Conservation (phyloP, 2,113 vertebrate genomes). For the Anas platyrhynchos region DNA sequence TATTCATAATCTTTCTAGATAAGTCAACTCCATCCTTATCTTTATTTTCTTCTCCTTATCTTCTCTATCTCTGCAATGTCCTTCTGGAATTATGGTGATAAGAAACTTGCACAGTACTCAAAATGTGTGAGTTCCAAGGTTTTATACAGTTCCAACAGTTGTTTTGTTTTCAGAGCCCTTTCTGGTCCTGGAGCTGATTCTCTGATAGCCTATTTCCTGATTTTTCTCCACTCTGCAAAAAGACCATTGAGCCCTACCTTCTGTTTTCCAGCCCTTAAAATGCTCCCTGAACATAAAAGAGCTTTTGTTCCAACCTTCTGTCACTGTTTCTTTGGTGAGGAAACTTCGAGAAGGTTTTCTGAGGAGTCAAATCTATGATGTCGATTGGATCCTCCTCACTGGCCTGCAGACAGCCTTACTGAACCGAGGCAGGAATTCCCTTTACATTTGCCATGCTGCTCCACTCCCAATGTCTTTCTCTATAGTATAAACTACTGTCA, state of each 20-base stretch:
- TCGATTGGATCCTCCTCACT: neutral
- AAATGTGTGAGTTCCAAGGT: neutral
- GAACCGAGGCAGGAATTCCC: neutral
- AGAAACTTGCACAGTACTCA: neutral
- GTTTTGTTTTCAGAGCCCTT: neutral
- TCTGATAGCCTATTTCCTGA: neutral
- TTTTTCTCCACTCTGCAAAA: neutral
- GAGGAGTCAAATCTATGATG: neutral
- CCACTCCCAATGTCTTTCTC: neutral
- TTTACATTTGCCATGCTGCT: neutral
- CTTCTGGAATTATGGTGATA: neutral
- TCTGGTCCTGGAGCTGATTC: neutral
- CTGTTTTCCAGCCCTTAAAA: neutral
- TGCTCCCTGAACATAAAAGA: neutral
- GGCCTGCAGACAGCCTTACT: neutral
- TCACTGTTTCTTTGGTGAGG: neutral
- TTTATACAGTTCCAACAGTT: neutral
- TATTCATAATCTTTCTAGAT: conserved; percentile 1
- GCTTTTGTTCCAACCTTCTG: neutral
- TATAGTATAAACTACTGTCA: neutral
- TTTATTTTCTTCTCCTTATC: neutral
- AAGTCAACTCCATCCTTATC: neutral
- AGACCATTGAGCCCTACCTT: neutral
- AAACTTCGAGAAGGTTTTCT: neutral
- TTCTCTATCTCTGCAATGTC: neutral